A percentile compares a stretch with the other conserved stretches of the same genome.
phyloP scores from a whole-genome alignment of 2,888 invertebrate genomes.

The Philhelius pedissequus region DNA sequence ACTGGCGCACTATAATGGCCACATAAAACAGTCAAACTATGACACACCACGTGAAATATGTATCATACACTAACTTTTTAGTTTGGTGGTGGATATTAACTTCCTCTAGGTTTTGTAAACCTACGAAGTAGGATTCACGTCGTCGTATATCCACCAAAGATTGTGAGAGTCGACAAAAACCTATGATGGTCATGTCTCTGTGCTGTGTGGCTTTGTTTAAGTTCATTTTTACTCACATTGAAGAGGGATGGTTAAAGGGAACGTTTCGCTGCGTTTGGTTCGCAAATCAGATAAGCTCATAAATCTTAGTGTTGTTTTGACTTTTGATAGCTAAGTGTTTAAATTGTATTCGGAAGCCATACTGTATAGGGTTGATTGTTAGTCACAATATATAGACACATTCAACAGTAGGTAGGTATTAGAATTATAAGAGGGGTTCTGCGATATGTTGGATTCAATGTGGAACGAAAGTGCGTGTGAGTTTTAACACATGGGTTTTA shows the following conservation, averaged over 20 bases:
- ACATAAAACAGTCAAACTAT: constrained; percentile 69
- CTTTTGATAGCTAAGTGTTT: background rate
- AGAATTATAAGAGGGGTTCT: background rate
- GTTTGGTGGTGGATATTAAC: background rate
- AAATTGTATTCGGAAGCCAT: constrained; percentile 1
- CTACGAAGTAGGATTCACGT: constrained; percentile 7
- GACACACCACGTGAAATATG: constrained; percentile 65
- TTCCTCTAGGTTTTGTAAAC: constrained; percentile 26
- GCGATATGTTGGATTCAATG: background rate
- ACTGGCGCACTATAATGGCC: constrained; percentile 36
- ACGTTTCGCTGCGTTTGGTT: constrained; percentile 41
- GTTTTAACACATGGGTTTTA: constrained; percentile 14
- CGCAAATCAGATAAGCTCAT: constrained; percentile 34
- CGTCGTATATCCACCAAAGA: background rate
- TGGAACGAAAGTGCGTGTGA: constrained; percentile 34
- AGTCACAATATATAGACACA: background rate
- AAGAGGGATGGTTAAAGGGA: constrained; percentile 63
- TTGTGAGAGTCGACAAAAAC: background rate
- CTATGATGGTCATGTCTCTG: background rate
- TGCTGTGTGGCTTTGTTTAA: constrained; percentile 31
- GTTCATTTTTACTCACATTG: constrained; percentile 25
- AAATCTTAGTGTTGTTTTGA: constrained; percentile 44
- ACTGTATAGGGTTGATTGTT: background rate
- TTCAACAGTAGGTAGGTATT: background rate
- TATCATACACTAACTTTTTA: background rate